Base-by-base conservation (phyloP, 2,113 vertebrate species). In the Forbesichthys agassizii region DNA sequence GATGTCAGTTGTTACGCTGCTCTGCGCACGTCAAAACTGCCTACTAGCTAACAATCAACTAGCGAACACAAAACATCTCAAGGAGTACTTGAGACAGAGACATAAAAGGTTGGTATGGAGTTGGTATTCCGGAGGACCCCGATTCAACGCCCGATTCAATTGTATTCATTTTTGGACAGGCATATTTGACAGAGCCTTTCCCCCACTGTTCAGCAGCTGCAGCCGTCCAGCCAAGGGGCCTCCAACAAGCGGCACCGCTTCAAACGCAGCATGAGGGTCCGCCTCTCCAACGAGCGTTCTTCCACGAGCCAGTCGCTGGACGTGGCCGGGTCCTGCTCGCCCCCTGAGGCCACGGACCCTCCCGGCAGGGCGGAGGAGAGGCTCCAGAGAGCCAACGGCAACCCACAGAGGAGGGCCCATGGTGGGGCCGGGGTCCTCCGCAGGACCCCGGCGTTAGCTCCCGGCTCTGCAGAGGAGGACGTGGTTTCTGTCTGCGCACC, bases 231-330 rank as follows among this genome's bases (percentile, higher is more conserved):
- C 68, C 93, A 92, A 77, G 91, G 83, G 6, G 93, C 92, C 77
- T 91, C 91, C 57, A 90, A 92, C 56, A 95, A 94, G 68, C 92
- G 96, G 10, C 92, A 93, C 82, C 91, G 93, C 66, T 96, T 96
- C 87, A 94, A 94, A 69, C 93, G 92, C 78, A 95, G 94, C 84
- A 88, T 96, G 82, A 91, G 95, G 64, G 92, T 97, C 9, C 91
- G 94, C 0, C 93, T 96, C 64, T 97, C 96, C 11, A 95, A 91
- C 0, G 95, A 96, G 86, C 91, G 93, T 55, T 95, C 94, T 55
- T 95, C 94, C 53, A 92, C 95, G 79, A 94, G 80, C 83, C 90
- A 55, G 88, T 95, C 82, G 66, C 90, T 4, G 0, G 90, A 90
- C 57, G 86, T 88, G 33, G 52, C 81, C 7, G 52, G 90, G 53